Evolutionary conservation across 2,113 vertebrate species (phyloP).

Genomic region (Marcusenius ussheri): DNA sequence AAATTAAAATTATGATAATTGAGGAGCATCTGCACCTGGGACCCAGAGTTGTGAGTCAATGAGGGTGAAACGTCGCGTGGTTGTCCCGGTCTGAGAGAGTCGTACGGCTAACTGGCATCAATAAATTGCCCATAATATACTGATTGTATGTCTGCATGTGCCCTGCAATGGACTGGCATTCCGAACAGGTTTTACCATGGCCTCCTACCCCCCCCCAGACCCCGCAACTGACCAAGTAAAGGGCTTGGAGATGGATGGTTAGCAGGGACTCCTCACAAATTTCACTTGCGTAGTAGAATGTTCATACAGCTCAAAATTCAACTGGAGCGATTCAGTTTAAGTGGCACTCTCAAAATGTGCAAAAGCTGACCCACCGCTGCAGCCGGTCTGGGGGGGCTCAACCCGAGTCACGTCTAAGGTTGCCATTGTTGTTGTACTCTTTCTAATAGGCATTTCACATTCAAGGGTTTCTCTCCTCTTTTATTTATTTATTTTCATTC

Average conservation of each 20-base stretch:
- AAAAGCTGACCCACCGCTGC: not conserved
- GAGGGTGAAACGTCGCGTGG: not conserved
- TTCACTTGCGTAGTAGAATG: not conserved
- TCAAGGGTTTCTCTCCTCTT: not conserved
- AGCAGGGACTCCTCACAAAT: not conserved
- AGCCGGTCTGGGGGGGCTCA: not conserved
- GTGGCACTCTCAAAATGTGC: not conserved
- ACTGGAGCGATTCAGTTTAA: not conserved
- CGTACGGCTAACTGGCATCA: not conserved
- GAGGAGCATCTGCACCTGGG: not conserved
- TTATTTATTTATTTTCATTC: not conserved
- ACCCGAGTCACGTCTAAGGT: not conserved
- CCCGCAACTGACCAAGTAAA: not conserved
- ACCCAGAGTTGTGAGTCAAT: not conserved
- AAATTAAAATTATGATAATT: not conserved
- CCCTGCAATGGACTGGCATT: not conserved
- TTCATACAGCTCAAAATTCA: not conserved
- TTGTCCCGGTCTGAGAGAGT: not conserved
- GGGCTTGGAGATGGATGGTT: not conserved
- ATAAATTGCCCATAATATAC: not conserved
- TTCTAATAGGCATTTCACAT: not conserved
- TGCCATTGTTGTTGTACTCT: not conserved
- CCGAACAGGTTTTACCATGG: not conserved
- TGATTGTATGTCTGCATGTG: not conserved
- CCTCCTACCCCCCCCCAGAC: not conserved